These are phyloP conservation scores for Staurois parvus DNA, from an alignment of 2,797 vertebrate genomes.

Conservation along the genomic window DNA sequence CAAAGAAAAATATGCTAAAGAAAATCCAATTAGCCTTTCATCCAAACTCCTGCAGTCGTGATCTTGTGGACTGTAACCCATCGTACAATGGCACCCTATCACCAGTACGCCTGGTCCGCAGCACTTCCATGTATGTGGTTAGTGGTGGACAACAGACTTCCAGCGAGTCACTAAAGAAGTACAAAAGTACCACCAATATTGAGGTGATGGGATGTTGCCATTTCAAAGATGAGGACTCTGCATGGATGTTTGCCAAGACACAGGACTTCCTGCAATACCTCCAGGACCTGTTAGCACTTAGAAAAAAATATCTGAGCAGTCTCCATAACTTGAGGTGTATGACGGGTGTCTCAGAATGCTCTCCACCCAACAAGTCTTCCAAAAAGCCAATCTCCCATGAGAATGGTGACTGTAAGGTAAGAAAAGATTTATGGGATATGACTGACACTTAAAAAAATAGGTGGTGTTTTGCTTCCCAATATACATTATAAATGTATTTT, in stretches of 20 bases:
- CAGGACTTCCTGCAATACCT: constrained; percentile 94
- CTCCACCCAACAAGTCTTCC: constrained; percentile 72
- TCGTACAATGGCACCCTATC: constrained; percentile 79
- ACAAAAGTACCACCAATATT: constrained; percentile 86
- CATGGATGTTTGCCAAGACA: constrained; percentile 90
- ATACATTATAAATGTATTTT: too few species aligned
- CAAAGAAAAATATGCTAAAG: constrained; percentile 83
- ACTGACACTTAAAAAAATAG: too few species aligned
- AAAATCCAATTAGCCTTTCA: constrained; percentile 91
- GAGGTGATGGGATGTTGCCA: constrained; percentile 82
- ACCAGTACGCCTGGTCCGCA: constrained; percentile 86
- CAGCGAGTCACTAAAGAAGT: constrained; percentile 83
- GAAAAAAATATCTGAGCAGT: constrained; percentile 87
- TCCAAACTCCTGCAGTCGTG: constrained; percentile 75
- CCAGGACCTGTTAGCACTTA: constrained; percentile 90
- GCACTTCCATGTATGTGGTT: constrained; percentile 92
- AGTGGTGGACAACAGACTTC: constrained; percentile 77
- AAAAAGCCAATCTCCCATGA: constrained; percentile 72
- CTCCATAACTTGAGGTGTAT: constrained; percentile 81
- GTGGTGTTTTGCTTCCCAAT: too few species aligned
- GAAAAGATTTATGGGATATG: too few species aligned
- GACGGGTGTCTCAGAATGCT: constrained; percentile 62
- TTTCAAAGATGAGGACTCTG: constrained; percentile 85
- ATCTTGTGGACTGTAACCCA: constrained; percentile 70
- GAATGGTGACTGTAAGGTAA: constrained; percentile 77